Evolutionary conservation across 2,888 invertebrate genomes (phyloP), one percentile per base, ranked within the genome.

Genomic region (Myathropa florea): DNA sequence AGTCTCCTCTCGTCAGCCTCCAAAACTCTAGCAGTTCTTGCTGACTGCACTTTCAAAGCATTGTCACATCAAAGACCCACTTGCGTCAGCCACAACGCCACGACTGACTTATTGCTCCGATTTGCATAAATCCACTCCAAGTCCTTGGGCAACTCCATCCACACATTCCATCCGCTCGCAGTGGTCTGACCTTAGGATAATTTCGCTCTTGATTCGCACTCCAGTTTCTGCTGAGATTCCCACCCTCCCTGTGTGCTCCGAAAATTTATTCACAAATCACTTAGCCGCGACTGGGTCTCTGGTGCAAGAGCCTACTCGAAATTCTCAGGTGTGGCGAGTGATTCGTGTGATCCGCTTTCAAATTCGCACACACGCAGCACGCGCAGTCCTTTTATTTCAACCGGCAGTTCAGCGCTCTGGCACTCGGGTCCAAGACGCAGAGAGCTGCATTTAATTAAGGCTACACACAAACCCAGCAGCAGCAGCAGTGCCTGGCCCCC

Each of bases 271-370:
- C 78, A 72, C 57, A 63, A 72, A 76, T 36, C 53, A 57, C 60
- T 76, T 59, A 68, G 46, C 46, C 28, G 9, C 33, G 30, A n/a
- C 46, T n/a, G n/a, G 12, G 46, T 14, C 21, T 46, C 26, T 36
- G 46, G 46, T 18, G 46, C 46, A 18, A 10, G 67, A 61, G 21
- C 70, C 59, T 63, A 67, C 65, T 67, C 36, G 67, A 72, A 85
- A 85, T 82, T 77, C 85, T 57, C 85, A 85, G 85, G 85, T 85
- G 85, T 73, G 82, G 68, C 30, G 4, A 59, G n/a, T n/a, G 65
- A 36, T 53, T 68, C 53, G 30, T 76, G 23, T 55, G 39, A 71
- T 78, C 59, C 59, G 77, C 85, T 81, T 73, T 85, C 77, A 72
- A 85, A 85, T 46, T 53, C 70, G 28, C 65, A 59, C 65, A 59